A percentile compares a stretch with the other conserved stretches of the same genome.
phyloP scores from a whole-genome alignment of 2,113 vertebrate genomes.

The Cyanocitta stelleri region DNA sequence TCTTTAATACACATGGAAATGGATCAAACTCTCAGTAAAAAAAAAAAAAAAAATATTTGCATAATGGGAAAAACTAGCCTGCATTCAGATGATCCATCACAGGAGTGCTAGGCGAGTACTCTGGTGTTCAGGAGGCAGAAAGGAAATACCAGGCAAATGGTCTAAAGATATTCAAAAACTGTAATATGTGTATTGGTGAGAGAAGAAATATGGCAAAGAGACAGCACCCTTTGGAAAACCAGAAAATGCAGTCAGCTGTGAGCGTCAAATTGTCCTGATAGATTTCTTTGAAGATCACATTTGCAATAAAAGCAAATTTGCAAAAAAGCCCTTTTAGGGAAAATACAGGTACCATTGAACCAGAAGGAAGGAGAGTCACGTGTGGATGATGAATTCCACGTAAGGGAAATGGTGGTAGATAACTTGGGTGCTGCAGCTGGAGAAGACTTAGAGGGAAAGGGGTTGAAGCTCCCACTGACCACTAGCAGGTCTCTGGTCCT shows the following conservation, averaged over 20 bases:
- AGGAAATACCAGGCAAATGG: background rate
- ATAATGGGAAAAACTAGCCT: background rate
- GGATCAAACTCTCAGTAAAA: background rate
- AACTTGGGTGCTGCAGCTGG: background rate
- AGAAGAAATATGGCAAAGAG: background rate
- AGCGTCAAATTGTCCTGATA: background rate
- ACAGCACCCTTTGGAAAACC: background rate
- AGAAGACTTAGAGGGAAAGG: background rate
- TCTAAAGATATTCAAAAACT: background rate
- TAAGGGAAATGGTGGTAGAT: background rate
- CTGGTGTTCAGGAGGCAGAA: background rate
- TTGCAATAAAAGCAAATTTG: no score
- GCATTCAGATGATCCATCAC: background rate
- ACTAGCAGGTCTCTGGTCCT: background rate
- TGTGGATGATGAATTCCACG: background rate
- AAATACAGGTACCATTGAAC: background rate
- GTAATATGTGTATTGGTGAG: background rate
- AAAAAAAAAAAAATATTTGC: background rate
- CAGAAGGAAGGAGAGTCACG: background rate
- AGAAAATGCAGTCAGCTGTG: background rate
- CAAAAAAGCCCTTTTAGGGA: background rate
- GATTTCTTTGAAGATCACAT: background rate
- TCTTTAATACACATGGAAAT: background rate
- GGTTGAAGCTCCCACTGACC: background rate
- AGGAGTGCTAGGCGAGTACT: background rate